Percentiles rank a stretch among this genome's conserved stretches.
These are phyloP conservation scores for Oncorhynchus gorbuscha DNA, from an alignment of 2,113 vertebrate species.

Conservation along the genomic window DNA sequence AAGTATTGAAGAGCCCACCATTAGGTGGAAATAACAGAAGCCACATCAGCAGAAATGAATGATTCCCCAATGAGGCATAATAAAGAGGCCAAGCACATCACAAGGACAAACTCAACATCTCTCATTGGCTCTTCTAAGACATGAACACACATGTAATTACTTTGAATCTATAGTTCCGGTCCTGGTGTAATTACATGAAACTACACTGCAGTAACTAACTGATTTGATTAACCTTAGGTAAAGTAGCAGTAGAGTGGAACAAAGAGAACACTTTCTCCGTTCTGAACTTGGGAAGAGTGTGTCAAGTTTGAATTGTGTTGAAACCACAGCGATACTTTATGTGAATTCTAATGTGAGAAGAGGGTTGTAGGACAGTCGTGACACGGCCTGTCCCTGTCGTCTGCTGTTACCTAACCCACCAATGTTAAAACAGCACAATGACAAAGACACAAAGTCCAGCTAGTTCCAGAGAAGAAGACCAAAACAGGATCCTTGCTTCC, in stretches of 20 bases:
- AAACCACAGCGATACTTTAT: no score
- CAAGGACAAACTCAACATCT: slow-evolving; percentile 30
- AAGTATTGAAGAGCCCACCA: slow-evolving; percentile 23
- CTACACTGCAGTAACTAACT: no score
- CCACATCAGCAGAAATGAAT: slow-evolving; percentile 34
- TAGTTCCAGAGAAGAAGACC: slow-evolving; percentile 18
- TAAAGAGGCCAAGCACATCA: slow-evolving; percentile 25
- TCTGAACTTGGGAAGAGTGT: no score
- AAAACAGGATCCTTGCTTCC: slow-evolving; percentile 59
- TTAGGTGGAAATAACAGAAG: slow-evolving; percentile 37
- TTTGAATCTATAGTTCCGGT: no score
- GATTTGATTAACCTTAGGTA: no score
- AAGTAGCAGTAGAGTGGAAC: no score
- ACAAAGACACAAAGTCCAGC: slow-evolving; percentile 42
- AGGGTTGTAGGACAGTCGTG: neutral
- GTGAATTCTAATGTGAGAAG: no score
- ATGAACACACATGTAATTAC: slow-evolving; percentile 7
- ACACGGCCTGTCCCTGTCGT: slow-evolving; percentile 5
- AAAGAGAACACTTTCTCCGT: no score
- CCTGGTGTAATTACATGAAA: no score
- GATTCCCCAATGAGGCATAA: slow-evolving; percentile 17
- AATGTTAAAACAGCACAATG: slow-evolving; percentile 18
- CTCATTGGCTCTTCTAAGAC: slow-evolving; percentile 18
- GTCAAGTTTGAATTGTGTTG: no score
- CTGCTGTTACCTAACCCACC: neutral